Conservation (phyloP, 1,140 invertebrate species). For the Euwallacea similis region DNA sequence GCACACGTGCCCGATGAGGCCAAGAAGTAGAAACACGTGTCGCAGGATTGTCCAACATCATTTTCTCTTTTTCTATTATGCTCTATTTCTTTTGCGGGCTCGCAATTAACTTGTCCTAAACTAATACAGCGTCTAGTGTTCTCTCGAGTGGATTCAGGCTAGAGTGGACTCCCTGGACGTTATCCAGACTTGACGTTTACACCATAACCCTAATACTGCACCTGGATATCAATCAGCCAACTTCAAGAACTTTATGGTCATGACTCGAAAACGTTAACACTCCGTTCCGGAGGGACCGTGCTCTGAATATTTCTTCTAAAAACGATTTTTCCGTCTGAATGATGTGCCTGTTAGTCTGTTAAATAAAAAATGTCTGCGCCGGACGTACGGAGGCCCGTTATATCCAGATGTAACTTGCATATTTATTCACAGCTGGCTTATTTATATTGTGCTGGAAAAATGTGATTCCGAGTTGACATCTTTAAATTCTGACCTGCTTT, state of each 20-base stretch:
- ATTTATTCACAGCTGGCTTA: conserved; percentile 24
- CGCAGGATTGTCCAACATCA: too few species aligned
- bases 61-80: too few species aligned
- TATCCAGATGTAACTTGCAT: conserved; percentile 19
- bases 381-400: conserved; percentile 9
- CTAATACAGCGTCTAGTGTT: too few species aligned
- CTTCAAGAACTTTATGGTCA: conserved; percentile 23
- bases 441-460: conserved; percentile 3
- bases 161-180: too few species aligned
- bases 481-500: neutral
- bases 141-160: too few species aligned
- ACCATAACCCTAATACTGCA: neutral
- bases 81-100: too few species aligned
- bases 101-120: too few species aligned
- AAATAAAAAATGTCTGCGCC: conserved; percentile 18
- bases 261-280: conserved; percentile 17
- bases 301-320: conserved; percentile 17
- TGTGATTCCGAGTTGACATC: conserved; percentile 8
- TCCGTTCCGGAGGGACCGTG: conserved; percentile 17
- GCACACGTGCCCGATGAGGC: too few species aligned
- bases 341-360: conserved; percentile 21
- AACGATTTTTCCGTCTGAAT: conserved; percentile 27
- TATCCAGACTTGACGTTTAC: too few species aligned
- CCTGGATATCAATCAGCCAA: conserved; percentile 12
- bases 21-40: too few species aligned